phyloP scores from a whole-genome alignment of 2,797 vertebrate genomes.

The Pangasius sanitwongsei region DNA sequence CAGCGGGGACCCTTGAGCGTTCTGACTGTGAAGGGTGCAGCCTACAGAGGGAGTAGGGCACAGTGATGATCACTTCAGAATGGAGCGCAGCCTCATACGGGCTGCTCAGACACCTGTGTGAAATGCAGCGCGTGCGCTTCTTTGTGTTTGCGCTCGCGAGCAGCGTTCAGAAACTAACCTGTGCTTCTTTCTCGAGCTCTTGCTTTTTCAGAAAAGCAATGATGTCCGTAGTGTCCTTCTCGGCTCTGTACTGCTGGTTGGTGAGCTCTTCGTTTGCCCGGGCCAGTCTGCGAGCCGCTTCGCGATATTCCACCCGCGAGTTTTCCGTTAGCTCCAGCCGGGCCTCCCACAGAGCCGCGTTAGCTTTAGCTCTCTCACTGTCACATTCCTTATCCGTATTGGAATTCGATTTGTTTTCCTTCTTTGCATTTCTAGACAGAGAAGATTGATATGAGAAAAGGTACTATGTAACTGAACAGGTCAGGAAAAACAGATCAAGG shows the following conservation, averaged over 20 bases:
- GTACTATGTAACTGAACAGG: neutral
- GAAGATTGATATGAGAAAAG: neutral
- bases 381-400: conserved; percentile 77
- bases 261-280: conserved; percentile 77
- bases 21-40: neutral
- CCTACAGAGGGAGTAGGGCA: neutral
- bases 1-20: neutral
- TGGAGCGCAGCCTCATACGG: neutral
- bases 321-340: conserved; percentile 75
- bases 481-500: neutral
- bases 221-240: conserved; percentile 77
- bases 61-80: neutral
- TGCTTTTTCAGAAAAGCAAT: conserved; percentile 71
- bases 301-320: conserved; percentile 75
- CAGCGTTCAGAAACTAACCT: conserved; percentile 65
- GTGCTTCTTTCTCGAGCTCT: conserved; percentile 74
- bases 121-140: neutral
- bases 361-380: conserved; percentile 78
- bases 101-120: neutral
- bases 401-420: conserved; percentile 68
- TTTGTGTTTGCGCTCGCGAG: neutral
- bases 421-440: conserved; percentile 73
- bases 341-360: conserved; percentile 83
- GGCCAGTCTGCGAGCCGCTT: conserved; percentile 72
- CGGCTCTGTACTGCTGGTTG: conserved; percentile 73